Percentiles rank a stretch among this genome's conserved stretches.
Conservation (phyloP, 2,113 vertebrate genomes). For the Eudorcas thomsonii region DNA sequence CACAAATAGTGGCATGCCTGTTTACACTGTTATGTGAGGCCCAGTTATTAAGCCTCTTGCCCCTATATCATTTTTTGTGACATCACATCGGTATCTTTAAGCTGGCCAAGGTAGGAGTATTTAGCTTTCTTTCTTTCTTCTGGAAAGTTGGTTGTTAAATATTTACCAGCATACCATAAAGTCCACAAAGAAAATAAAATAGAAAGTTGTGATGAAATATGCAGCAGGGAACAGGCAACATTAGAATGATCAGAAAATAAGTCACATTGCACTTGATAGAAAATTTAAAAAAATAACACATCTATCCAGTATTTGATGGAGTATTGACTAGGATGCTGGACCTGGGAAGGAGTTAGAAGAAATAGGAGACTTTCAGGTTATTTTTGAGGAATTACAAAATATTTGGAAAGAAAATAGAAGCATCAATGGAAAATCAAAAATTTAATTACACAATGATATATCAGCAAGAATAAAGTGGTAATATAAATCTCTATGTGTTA, state of each 20-base stretch:
- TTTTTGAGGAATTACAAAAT: not conserved
- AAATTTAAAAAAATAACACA: not conserved
- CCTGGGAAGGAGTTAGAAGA: not conserved
- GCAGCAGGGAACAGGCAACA: not conserved
- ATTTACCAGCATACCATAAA: not conserved
- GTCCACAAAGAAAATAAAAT: not conserved
- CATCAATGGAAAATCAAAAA: not conserved
- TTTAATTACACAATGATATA: not conserved
- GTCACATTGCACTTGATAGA: not conserved
- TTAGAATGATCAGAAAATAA: not conserved
- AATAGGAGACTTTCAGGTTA: not conserved
- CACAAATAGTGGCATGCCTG: not conserved
- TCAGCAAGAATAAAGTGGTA: not conserved
- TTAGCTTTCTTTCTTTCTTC: not conserved
- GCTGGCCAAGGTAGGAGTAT: not conserved
- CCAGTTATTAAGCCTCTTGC: not conserved
- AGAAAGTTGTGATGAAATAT: constrained; percentile 12
- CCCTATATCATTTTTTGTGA: not conserved
- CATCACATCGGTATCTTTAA: not conserved
- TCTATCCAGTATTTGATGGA: not conserved
- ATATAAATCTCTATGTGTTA: not conserved
- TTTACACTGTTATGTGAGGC: not conserved
- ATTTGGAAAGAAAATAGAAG: not conserved
- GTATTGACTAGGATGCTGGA: not conserved
- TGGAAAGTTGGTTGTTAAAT: not conserved